phyloP scores from a whole-genome alignment of 1,140 invertebrate genomes.

The Nixonia krombeini region DNA sequence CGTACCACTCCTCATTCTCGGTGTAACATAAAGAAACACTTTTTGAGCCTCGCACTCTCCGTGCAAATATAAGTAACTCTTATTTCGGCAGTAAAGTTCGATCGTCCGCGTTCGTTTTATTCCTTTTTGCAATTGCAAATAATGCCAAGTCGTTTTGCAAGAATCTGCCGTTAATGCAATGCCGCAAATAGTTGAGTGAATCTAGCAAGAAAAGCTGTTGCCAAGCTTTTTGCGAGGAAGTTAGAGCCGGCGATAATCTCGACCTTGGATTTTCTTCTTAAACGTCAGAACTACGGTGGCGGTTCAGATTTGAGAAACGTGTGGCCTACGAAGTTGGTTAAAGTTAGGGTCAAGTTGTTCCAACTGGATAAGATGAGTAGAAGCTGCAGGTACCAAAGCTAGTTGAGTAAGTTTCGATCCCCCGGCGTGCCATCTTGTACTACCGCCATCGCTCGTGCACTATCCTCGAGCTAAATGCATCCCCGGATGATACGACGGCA shows the following conservation, averaged over 20 bases:
- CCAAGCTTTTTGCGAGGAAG: conserved; percentile 1
- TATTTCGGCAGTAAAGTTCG: background rate
- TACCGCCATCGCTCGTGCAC: conserved; percentile 19
- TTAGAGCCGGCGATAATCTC: conserved; percentile 19
- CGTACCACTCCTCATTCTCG: conserved; percentile 1
- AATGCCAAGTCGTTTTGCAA: background rate
- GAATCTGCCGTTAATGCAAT: background rate
- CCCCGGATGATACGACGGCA: conserved; percentile 48
- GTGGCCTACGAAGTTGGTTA: conserved; percentile 61
- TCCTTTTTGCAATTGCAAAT: background rate
- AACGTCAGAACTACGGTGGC: conserved; percentile 35
- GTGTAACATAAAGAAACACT: conserved; percentile 25
- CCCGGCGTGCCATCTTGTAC: conserved; percentile 59
- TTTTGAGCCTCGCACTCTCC: conserved; percentile 11
- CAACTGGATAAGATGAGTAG: conserved; percentile 63
- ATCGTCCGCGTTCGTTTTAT: background rate
- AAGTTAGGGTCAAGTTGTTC: conserved; percentile 60
- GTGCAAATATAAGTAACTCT: background rate
- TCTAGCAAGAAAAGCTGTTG: background rate
- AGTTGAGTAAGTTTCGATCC: conserved; percentile 71
- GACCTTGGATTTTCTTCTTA: conserved; percentile 25
- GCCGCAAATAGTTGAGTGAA: background rate
- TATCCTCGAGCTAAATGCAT: conserved; percentile 48
- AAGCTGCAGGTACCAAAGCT: conserved; percentile 58
- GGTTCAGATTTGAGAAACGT: conserved; percentile 65